Evolutionary conservation across 2,888 invertebrate species (phyloP).

Genomic region (Scaptomyza cyrtandrae): DNA sequence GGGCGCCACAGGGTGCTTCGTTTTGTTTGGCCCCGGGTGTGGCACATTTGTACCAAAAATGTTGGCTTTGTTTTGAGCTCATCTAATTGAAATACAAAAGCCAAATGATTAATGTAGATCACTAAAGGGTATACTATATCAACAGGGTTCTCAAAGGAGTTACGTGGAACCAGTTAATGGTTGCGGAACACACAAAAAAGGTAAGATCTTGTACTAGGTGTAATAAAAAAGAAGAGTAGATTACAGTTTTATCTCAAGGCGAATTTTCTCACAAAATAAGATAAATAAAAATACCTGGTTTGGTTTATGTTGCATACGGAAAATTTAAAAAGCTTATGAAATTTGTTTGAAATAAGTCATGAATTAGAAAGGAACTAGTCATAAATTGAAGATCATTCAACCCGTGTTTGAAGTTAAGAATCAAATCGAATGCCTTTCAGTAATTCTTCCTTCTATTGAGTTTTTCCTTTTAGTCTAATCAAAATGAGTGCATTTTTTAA

Average conservation of each 20-base stretch:
- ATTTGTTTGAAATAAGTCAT: not conserved
- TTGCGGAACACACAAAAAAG: not conserved
- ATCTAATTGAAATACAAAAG: constrained; percentile 63
- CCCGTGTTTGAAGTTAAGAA: not conserved
- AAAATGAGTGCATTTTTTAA: constrained; percentile 16
- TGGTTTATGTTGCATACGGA: not conserved
- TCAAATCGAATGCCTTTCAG: not conserved
- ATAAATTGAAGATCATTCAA: not conserved
- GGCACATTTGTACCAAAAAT: constrained; percentile 29
- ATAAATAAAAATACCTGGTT: no score
- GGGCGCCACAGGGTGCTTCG: constrained; percentile 39
- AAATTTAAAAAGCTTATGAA: not conserved
- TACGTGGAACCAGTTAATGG: constrained; percentile 34
- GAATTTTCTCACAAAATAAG: no score
- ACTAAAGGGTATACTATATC: not conserved
- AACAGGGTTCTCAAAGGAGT: constrained; percentile 32
- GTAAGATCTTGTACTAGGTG: not conserved
- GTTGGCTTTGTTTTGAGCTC: constrained; percentile 48
- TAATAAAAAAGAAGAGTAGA: not conserved
- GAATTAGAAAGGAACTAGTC: not conserved
- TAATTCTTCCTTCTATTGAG: no score
- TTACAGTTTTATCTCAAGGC: not conserved
- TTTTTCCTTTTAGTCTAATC: constrained; percentile 5
- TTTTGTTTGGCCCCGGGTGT: constrained; percentile 28
- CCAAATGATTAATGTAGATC: constrained; percentile 58